Evolutionary conservation across 2,797 vertebrate genomes (phyloP).

Genomic region (Delichon dasypus): DNA sequence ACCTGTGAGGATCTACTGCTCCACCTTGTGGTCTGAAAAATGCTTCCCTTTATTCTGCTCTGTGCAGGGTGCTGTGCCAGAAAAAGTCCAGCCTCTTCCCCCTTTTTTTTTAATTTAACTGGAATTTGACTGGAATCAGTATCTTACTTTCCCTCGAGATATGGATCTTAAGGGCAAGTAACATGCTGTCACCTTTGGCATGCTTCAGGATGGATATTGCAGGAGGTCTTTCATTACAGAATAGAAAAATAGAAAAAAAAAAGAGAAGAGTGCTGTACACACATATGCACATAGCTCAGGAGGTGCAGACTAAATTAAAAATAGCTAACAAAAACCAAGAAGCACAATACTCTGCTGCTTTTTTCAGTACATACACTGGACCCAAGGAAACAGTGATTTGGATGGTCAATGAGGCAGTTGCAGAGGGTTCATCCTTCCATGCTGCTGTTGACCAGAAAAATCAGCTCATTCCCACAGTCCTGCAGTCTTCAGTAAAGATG

Average conservation of each 20-base stretch:
- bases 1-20: conserved; percentile 49
- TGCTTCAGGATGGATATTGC: not conserved
- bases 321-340: not conserved
- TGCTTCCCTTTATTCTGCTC: not conserved
- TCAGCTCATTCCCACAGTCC: not conserved
- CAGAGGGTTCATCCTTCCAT: not conserved
- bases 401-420: not conserved
- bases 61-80: not conserved
- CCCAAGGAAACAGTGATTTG: not conserved
- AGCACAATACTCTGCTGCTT: not conserved
- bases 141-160: not conserved
- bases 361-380: not conserved
- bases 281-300: not conserved
- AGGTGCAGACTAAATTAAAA: not conserved
- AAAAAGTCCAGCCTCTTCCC: not conserved
- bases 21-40: conserved; percentile 65
- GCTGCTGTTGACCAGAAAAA: not conserved
- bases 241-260: not conserved
- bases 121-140: not conserved
- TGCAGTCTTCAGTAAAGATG: not conserved
- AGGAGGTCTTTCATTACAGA: not conserved
- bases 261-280: not conserved
- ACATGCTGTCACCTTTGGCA: not conserved
- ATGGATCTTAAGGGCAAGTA: not conserved
- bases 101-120: not conserved